A percentile compares a stretch with the other conserved stretches of the same genome.
Conservation (phyloP, 2,888 invertebrate species). For the Tinea trinotella region DNA sequence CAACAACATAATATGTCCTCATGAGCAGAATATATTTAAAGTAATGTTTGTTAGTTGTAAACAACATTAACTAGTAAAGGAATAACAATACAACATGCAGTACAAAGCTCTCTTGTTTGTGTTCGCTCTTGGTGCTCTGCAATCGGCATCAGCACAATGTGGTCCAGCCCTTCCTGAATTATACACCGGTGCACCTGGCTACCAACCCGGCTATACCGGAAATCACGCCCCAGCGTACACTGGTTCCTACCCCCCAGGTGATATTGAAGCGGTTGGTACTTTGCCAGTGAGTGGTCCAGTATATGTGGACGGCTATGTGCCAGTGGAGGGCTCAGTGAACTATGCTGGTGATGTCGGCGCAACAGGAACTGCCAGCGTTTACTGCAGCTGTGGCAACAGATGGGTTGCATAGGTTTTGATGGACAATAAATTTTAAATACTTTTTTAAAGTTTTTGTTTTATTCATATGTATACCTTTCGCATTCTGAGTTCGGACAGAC, state of each 20-base stretch:
- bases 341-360: constrained; percentile 32
- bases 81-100: constrained; percentile 1
- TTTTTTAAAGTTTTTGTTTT: background rate
- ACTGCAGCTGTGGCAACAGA: constrained; percentile 28
- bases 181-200: background rate
- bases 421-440: background rate
- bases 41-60: background rate
- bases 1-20: background rate
- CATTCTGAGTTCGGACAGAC: no score
- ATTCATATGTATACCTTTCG: no score
- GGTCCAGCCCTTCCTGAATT: background rate
- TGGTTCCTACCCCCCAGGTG: constrained; percentile 25
- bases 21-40: background rate
- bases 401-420: background rate
- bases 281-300: constrained; percentile 30
- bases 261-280: constrained; percentile 30
- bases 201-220: background rate
- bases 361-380: constrained; percentile 30
- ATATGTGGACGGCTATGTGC: constrained; percentile 32
- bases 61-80: background rate
- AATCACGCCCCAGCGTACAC: background rate
- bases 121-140: background rate
- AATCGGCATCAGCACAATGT: constrained; percentile 1
- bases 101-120: constrained; percentile 1
- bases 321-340: constrained; percentile 31